phyloP scores from a whole-genome alignment of 1,140 invertebrate genomes.

The Drosophila gunungcola region DNA sequence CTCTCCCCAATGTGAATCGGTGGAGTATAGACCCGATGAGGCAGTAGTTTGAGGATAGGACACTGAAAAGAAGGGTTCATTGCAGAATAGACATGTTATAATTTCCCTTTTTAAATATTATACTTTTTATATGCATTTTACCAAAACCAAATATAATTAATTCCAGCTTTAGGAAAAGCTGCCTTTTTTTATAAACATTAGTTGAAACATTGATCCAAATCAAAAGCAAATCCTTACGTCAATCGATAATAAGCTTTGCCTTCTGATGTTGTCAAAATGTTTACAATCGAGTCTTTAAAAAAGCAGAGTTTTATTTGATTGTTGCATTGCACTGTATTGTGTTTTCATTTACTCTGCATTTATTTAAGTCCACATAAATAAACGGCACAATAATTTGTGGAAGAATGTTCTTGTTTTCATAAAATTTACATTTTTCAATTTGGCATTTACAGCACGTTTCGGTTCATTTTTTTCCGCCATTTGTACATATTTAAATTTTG shows the following conservation, averaged over 20 bases:
- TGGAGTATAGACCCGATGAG: slow-evolving; percentile 64
- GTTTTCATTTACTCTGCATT: slow-evolving; percentile 33
- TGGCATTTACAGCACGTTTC: slow-evolving; percentile 62
- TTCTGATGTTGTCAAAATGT: background rate
- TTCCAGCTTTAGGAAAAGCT: no score
- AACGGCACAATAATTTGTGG: slow-evolving; percentile 15
- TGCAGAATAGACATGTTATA: no score
- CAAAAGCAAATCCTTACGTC: background rate
- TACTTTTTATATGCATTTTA: no score
- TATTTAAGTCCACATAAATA: slow-evolving; percentile 9
- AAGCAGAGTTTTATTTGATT: slow-evolving; percentile 14
- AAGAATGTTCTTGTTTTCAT: slow-evolving; percentile 39
- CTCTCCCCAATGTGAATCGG: slow-evolving; percentile 71
- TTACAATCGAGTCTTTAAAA: slow-evolving; percentile 8
- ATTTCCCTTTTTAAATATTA: no score
- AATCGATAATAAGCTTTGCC: no score
- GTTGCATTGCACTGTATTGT: slow-evolving; percentile 1
- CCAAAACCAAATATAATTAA: no score
- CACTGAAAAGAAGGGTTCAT: slow-evolving; percentile 39
- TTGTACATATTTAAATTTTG: slow-evolving; percentile 55
- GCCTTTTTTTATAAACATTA: no score
- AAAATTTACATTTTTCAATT: slow-evolving; percentile 68
- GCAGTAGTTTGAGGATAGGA: slow-evolving; percentile 77
- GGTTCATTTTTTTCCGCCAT: slow-evolving; percentile 40
- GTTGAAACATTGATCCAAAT: no score